Percentiles rank a stretch among this genome's conserved stretches.
Conservation (phyloP, 1,140 invertebrate genomes). For the Pantala flavescens region DNA sequence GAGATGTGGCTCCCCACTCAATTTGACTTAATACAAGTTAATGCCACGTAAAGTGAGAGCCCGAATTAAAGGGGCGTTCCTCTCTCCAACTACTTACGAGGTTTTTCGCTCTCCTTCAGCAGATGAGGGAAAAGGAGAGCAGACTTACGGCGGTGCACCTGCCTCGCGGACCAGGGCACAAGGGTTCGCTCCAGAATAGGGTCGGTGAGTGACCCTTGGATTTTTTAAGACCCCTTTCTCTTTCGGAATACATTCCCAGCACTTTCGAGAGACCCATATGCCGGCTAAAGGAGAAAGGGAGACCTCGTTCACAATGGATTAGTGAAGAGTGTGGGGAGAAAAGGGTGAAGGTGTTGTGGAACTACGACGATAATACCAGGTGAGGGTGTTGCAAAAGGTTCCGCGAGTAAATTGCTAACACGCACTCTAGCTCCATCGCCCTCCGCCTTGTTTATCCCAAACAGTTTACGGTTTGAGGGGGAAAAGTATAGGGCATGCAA, state of each 20-base stretch:
- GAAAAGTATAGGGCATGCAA: not conserved
- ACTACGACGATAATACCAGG: not conserved
- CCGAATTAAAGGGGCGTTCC: too few species aligned
- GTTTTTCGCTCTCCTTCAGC: too few species aligned
- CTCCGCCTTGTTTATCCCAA: not conserved
- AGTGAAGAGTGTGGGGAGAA: not conserved
- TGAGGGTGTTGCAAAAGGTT: not conserved
- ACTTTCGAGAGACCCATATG: not conserved
- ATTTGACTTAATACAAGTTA: too few species aligned
- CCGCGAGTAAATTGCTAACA: not conserved
- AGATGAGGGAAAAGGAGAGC: too few species aligned
- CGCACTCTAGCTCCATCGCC: not conserved
- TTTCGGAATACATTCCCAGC: not conserved
- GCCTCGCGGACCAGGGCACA: not conserved
- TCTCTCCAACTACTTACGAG: too few species aligned
- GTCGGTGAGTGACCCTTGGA: slow-evolving; percentile 2
- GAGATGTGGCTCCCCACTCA: too few species aligned
- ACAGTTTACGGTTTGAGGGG: not conserved
- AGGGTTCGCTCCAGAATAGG: not conserved
- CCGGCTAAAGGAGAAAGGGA: not conserved
- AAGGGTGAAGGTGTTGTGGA: not conserved
- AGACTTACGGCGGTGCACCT: not conserved
- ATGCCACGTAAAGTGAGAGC: too few species aligned
- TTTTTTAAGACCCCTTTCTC: not conserved
- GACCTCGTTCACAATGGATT: slow-evolving; percentile 5